Base-by-base conservation (phyloP, 1,140 invertebrate species). In the Rhyacophila brunnea region DNA sequence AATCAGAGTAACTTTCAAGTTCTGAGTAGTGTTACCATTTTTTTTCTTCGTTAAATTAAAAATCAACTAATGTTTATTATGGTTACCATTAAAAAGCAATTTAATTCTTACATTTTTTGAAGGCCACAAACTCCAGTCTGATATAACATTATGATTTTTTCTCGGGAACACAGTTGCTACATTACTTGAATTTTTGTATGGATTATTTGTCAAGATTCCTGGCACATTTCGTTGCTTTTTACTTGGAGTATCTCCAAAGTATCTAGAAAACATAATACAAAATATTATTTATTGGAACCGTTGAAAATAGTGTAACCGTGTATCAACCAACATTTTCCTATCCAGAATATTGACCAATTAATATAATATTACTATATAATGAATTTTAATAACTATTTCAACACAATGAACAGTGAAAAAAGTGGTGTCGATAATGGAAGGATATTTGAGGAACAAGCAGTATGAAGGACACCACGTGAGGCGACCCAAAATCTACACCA, bases 101-200 rank as follows among this genome's bases (percentile, higher is more conserved):
- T 52, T n/a, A 60, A 45, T 20, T 5, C 43, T 47, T 58, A 65
- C 63, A 49, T 65, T 65, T 58, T 65, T 65, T 23, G 53, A n/a
- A 2, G 54, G 44, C 63, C 63, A 65, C 15, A 52, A 32, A 44
- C 45, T 61, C 63, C 63, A 65, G 55, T 65, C 58, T 7, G 32
- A 40, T n/a, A 60, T 51, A 2, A 49, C 18, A 38, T 57, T 64
- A 10, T 46, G 44, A 48, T 40, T 60, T 58, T 65, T 60, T 42
- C 58, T 51, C 10, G 58, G 58, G 35, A 48, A 52, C 10, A 59
- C 51, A 3, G 56, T 55, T 5, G 55, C 50, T 2, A 59, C 58
- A 28, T 61, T 65, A 43, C 43, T 58, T 47, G 40, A 57, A 18
- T 23, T 61, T 47, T 60, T 65, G 17, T 58, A 49, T 38, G 48